Conservation (phyloP, 2,888 invertebrate species). For the Chaitophorus viminalis region DNA sequence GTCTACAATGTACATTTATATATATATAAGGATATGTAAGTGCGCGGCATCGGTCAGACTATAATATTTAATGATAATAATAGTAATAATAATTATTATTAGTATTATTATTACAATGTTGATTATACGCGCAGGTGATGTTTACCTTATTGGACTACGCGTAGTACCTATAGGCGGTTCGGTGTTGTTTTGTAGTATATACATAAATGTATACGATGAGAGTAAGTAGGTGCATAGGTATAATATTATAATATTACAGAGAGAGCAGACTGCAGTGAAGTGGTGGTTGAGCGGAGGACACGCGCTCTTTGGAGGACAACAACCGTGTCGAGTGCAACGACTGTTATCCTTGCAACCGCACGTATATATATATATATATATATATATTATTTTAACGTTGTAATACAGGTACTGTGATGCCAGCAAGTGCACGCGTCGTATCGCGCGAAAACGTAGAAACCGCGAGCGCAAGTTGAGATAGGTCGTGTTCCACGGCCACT, state of each 20-base stretch:
- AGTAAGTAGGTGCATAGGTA: too few relatives aligned
- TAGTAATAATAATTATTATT: neutral
- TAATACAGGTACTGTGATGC: too few relatives aligned
- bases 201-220: neutral
- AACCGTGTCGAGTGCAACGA: conserved; percentile 43
- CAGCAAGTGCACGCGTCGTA: too few relatives aligned
- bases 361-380: too few relatives aligned
- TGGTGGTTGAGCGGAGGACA: conserved; percentile 17
- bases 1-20: too few relatives aligned
- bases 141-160: conserved; percentile 23
- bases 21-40: too few relatives aligned
- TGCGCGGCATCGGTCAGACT: conserved; percentile 23
- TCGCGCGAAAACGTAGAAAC: neutral
- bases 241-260: too few relatives aligned
- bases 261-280: too few relatives aligned
- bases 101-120: too few relatives aligned
- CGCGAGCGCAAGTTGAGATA: neutral
- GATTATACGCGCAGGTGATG: neutral
- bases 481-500: neutral
- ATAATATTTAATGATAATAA: neutral
- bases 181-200: neutral
- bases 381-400: too few relatives aligned
- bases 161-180: neutral
- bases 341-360: conserved; percentile 3
- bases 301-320: conserved; percentile 32